Evolutionary conservation across 2,113 vertebrate species (phyloP), one percentile per base, ranked within the genome.

Genomic region (Sylvietta virens): DNA sequence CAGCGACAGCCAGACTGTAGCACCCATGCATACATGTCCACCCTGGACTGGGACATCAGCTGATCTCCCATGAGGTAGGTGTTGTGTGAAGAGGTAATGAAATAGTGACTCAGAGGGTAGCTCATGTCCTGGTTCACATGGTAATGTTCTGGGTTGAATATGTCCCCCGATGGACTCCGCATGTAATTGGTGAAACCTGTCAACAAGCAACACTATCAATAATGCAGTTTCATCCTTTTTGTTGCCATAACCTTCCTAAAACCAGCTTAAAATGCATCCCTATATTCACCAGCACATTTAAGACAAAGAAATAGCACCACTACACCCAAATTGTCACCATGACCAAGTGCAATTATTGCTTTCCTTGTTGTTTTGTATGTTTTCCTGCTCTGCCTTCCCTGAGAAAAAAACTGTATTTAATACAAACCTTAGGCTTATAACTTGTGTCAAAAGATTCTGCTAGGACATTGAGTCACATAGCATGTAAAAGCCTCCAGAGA

Each of bases 31-130:
- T 99, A 99, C 99, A 99, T 99, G 97, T 99, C 99, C 54, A 98
- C 99, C 58, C 99, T 97, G 21, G 99, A 99, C 98, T 99, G 99
- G 60, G 99, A 99, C 98, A 99, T 99, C 92, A 99, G 98, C 97
- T 99, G 99, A 98, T 99, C 99, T 2, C 99, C 99, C 98, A 98
- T 99, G 97, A 99, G 98, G 98, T 99, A 99, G 92, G 99, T 99
- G 98, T 99, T 99, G 97, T 99, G 99, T 69, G 99, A 99, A 3
- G 99, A 99, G 90, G 99, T 98, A 86, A 99, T 99, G 96, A 99
- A 99, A 87, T 99, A 99, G 96, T 99, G 98, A 92, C 98, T 99
- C 88, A 99, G 96, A 0, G 99, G 98, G 69, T 94, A 98, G 4
- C 95, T 98, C 99, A 99, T 99, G 95, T 99, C 99, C 97, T 99